Evolutionary conservation across 2,888 invertebrate genomes (phyloP).

Genomic region (Drosophila fungiperda): DNA sequence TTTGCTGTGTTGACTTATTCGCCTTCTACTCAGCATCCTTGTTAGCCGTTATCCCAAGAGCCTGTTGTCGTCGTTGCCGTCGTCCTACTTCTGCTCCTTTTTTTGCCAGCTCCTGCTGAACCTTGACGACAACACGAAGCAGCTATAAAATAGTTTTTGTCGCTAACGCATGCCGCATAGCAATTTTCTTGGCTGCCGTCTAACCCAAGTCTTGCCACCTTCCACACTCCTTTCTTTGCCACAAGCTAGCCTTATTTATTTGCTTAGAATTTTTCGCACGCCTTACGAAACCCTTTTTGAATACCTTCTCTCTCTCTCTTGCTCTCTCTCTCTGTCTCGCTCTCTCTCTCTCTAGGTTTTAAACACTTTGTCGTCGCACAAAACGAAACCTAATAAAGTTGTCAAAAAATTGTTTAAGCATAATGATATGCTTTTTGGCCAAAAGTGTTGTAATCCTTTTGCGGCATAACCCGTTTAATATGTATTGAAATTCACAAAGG

Average conservation of each 20-base stretch:
- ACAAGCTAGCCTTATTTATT: constrained; percentile 75
- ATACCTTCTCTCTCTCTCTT: background rate
- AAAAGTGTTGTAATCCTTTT: constrained; percentile 80
- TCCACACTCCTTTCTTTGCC: constrained; percentile 9
- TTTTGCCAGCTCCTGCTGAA: constrained; percentile 31
- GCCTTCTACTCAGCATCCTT: constrained; percentile 57
- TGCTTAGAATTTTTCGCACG: constrained; percentile 79
- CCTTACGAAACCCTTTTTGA: constrained; percentile 67
- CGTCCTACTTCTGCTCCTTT: background rate
- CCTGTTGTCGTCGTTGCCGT: constrained; percentile 30
- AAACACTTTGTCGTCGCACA: constrained; percentile 56
- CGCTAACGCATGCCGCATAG: constrained; percentile 78
- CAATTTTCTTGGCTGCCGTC: constrained; percentile 58
- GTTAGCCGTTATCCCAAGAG: constrained; percentile 56
- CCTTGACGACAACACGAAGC: constrained; percentile 78
- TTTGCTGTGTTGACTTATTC: constrained; percentile 82
- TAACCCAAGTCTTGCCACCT: constrained; percentile 8
- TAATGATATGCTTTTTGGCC: constrained; percentile 76
- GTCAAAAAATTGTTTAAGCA: constrained; percentile 81
- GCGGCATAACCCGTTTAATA: constrained; percentile 80
- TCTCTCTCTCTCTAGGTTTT: constrained; percentile 8
- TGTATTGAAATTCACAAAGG: constrained; percentile 77
- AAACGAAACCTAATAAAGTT: constrained; percentile 77
- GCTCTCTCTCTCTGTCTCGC: background rate
- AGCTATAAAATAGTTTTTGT: constrained; percentile 79